phyloP scores from a whole-genome alignment of 2,797 vertebrate genomes.

The Todus mexicanus region DNA sequence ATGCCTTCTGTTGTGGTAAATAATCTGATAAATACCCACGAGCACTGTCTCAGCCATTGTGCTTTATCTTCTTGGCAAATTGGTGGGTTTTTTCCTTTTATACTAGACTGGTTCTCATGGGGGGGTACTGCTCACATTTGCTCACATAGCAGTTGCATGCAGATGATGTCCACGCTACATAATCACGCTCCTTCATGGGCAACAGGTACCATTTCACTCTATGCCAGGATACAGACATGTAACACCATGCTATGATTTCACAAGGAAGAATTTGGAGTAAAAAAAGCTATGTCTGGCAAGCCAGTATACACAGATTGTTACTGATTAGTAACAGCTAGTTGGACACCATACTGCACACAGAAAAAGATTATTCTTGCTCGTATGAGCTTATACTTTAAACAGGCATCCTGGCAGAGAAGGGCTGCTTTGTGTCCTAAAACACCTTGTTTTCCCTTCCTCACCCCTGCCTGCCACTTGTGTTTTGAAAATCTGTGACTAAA shows the following conservation, averaged over 20 bases:
- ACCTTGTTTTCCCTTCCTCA: neutral
- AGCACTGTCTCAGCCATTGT: neutral
- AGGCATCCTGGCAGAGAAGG: neutral
- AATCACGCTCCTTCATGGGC: neutral
- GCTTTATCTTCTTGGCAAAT: neutral
- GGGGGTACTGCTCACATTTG: neutral
- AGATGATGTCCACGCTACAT: accelerated
- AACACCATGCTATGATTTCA: neutral
- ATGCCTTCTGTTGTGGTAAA: neutral
- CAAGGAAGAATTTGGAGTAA: neutral
- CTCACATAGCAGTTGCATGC: neutral
- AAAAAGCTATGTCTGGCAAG: neutral
- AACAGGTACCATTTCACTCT: neutral
- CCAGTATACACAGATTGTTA: neutral
- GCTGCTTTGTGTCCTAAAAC: neutral
- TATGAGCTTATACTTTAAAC: neutral
- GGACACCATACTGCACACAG: neutral
- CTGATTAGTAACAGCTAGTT: neutral
- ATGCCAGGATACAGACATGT: accelerated
- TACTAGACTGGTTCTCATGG: neutral
- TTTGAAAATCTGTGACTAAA: neutral
- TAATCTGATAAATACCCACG: neutral
- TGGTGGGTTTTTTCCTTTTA: neutral
- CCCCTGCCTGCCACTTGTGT: neutral
- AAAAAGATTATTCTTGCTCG: neutral